These are phyloP conservation scores for Cactoblastis cactorum DNA, from an alignment of 2,888 invertebrate genomes.

Conservation along the genomic window DNA sequence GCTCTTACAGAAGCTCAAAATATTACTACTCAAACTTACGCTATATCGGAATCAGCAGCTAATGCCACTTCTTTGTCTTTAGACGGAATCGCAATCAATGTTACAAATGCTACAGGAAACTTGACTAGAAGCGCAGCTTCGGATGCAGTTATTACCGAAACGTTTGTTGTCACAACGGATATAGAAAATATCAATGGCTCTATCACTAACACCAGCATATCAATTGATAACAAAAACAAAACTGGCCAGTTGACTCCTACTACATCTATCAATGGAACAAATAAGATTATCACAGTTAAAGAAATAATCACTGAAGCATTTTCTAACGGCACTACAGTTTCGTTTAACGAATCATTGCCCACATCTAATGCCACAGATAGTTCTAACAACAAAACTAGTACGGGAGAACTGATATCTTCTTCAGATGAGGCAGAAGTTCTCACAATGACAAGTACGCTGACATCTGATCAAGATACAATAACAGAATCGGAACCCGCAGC, in stretches of 20 bases:
- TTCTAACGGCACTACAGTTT: not conserved
- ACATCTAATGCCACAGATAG: not conserved
- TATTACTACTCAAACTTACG: slow-evolving; percentile 1
- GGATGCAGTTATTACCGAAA: not conserved
- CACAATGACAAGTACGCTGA: slow-evolving; percentile 7
- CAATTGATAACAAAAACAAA: not conserved
- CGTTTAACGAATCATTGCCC: not conserved
- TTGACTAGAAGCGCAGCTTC: not conserved
- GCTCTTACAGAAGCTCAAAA: not conserved
- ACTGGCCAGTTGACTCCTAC: not conserved
- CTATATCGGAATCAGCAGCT: not conserved
- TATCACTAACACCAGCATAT: not conserved
- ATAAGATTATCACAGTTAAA: not conserved
- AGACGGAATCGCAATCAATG: not conserved
- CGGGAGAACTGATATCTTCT: not conserved
- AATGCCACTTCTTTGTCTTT: not conserved
- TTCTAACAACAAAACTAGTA: not conserved
- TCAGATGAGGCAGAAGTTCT: not conserved
- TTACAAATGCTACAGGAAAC: not conserved
- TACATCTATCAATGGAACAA: not conserved
- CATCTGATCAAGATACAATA: not conserved
- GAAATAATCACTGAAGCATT: not conserved
- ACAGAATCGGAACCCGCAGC: not conserved
- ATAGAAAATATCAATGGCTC: not conserved
- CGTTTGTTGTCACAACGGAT: not conserved